A percentile compares a stretch with the other conserved stretches of the same genome.
Evolutionary conservation across 2,113 vertebrate genomes (phyloP).

Genomic region (Calidris pygmaea): DNA sequence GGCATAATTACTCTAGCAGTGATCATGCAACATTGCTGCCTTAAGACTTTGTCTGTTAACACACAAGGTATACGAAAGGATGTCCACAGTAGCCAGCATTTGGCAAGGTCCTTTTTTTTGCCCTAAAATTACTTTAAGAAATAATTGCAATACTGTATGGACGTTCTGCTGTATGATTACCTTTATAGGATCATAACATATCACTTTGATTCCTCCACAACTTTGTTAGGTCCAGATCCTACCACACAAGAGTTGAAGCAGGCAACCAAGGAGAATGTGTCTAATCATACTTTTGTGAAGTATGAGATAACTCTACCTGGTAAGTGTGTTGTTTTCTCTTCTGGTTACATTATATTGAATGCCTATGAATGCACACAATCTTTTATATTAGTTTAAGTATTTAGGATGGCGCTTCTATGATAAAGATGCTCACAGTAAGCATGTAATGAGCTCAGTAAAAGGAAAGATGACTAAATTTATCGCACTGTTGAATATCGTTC

Average conservation of each 20-base stretch:
- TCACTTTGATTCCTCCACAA: neutral
- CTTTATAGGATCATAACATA: neutral
- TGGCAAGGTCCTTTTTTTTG: neutral
- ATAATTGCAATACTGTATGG: neutral
- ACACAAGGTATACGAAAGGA: neutral
- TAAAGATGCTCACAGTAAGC: neutral
- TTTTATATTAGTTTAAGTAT: neutral
- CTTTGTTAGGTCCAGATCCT: neutral
- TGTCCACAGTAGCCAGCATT: neutral
- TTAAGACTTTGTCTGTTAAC: neutral
- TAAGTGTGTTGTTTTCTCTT: constrained; percentile 18
- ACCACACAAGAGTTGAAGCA: neutral
- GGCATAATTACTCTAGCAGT: rapidly evolving
- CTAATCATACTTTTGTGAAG: neutral
- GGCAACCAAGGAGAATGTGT: neutral
- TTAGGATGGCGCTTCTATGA: neutral
- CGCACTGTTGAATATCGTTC: neutral
- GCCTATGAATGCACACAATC: rapidly evolving
- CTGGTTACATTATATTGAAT: neutral
- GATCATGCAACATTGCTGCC: neutral
- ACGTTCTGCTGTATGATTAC: neutral
- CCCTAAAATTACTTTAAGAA: neutral
- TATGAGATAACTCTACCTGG: constrained; percentile 54
- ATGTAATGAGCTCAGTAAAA: neutral
- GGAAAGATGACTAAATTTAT: neutral